Evolutionary conservation across 1,140 invertebrate genomes (phyloP).

Genomic region (Conus ventricosus): DNA sequence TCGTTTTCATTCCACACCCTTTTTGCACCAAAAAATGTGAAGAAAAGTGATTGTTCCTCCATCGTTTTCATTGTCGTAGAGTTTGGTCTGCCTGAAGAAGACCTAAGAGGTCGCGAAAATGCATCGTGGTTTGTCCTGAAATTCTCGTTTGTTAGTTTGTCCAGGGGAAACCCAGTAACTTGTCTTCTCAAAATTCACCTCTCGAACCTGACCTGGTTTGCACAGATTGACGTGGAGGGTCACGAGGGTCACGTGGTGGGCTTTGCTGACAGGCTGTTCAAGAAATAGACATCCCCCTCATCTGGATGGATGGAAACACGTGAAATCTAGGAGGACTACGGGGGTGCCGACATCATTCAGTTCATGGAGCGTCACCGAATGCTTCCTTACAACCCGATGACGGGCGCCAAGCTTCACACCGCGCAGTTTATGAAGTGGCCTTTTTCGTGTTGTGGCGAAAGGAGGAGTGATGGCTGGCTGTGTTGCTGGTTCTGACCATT

Average conservation of each 20-base stretch:
- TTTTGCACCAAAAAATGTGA: no score
- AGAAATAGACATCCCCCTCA: slow-evolving; percentile 16
- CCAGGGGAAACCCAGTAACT: no score
- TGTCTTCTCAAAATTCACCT: no score
- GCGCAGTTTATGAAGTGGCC: slow-evolving; percentile 18
- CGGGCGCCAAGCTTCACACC: background rate
- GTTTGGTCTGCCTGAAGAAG: no score
- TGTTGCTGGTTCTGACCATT: no score
- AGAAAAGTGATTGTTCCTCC: no score
- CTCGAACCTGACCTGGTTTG: background rate
- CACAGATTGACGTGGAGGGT: slow-evolving; percentile 32
- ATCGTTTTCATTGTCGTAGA: no score
- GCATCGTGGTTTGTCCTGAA: no score
- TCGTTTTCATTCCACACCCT: no score
- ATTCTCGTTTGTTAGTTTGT: no score
- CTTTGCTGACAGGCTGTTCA: background rate
- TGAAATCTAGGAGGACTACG: background rate
- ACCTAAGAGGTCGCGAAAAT: no score
- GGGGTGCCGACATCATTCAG: background rate
- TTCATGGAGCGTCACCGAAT: background rate
- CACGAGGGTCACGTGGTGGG: slow-evolving; percentile 27
- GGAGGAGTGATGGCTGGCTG: no score
- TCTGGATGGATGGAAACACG: slow-evolving; percentile 30
- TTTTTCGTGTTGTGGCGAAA: slow-evolving; percentile 17
- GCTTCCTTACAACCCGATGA: background rate